Conservation (phyloP, 35 echinoderm and acorn worm species). For the Stichopus chloronotus region DNA sequence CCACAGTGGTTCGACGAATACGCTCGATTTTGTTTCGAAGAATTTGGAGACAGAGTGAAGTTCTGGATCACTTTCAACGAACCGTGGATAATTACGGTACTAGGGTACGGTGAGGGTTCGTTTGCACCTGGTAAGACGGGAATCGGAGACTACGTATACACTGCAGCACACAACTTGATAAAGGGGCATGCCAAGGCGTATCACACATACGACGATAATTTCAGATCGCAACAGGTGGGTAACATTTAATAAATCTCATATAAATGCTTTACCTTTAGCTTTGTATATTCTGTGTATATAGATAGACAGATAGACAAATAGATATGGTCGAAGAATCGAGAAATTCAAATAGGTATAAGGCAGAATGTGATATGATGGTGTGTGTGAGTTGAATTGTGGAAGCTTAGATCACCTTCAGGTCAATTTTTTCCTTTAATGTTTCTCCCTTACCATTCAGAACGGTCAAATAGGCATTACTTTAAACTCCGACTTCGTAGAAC, state of each 20-base stretch:
- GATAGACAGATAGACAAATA: no score
- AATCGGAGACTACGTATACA: conserved; percentile 61
- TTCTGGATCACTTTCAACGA: conserved; percentile 97
- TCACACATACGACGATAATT: conserved; percentile 63
- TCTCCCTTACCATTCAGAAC: neutral
- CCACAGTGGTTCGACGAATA: conserved; percentile 77
- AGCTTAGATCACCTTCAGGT: neutral
- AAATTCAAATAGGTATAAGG: no score
- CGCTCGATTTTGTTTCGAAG: conserved; percentile 71
- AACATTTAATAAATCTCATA: neutral
- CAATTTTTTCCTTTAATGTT: neutral
- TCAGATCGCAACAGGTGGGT: conserved; percentile 48
- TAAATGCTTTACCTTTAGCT: neutral
- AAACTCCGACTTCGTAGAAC: conserved; percentile 60
- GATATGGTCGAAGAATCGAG: no score
- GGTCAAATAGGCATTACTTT: conserved; percentile 49
- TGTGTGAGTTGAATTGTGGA: no score
- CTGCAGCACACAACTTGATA: conserved; percentile 80
- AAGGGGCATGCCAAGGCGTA: conserved; percentile 74
- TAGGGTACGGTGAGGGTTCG: conserved; percentile 71
- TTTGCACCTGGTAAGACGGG: conserved; percentile 76
- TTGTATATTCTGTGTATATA: no score
- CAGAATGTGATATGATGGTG: no score
- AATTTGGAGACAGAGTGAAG: conserved; percentile 76
- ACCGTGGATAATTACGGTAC: conserved; percentile 82